phyloP scores from a whole-genome alignment of 2,797 vertebrate genomes.

The Sus cebifrons region DNA sequence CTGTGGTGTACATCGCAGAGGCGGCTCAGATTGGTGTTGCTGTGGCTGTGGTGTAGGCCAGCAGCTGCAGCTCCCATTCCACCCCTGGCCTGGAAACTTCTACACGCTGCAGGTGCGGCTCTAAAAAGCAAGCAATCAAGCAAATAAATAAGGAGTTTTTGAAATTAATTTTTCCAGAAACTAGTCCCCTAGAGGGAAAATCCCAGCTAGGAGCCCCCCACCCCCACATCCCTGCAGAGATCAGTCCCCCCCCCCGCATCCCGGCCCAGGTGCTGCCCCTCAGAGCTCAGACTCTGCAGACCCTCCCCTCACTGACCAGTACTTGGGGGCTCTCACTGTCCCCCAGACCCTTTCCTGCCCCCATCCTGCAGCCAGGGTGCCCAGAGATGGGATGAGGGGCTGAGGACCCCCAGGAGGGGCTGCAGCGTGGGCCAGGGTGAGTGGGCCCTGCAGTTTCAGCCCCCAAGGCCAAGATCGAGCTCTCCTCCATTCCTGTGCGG shows the following conservation, averaged over 20 bases:
- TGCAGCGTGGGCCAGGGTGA: neutral
- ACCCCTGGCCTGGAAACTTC: too few relatives aligned
- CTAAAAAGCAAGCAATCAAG: too few relatives aligned
- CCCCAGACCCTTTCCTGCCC: neutral
- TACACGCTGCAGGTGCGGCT: too few relatives aligned
- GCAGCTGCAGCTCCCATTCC: too few relatives aligned
- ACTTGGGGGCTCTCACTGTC: neutral
- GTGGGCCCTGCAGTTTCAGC: neutral
- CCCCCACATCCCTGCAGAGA: neutral
- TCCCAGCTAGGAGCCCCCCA: neutral
- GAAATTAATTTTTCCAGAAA: constrained; percentile 31
- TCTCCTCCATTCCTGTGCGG: neutral
- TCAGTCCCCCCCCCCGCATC: neutral
- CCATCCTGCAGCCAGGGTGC: neutral
- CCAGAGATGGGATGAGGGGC: neutral
- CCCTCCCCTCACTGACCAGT: neutral
- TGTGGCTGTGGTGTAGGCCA: too few relatives aligned
- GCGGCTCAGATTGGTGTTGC: too few relatives aligned
- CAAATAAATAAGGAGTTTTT: neutral
- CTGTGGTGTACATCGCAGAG: too few relatives aligned
- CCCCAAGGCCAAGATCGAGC: neutral
- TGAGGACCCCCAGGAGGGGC: neutral
- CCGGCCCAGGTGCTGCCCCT: neutral
- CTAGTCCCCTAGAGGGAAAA: neutral
- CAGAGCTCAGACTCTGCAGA: neutral